Percentiles rank a stretch among this genome's conserved stretches.
These are phyloP conservation scores for Tichodroma muraria DNA, from an alignment of 2,113 vertebrate species.

Conservation along the genomic window DNA sequence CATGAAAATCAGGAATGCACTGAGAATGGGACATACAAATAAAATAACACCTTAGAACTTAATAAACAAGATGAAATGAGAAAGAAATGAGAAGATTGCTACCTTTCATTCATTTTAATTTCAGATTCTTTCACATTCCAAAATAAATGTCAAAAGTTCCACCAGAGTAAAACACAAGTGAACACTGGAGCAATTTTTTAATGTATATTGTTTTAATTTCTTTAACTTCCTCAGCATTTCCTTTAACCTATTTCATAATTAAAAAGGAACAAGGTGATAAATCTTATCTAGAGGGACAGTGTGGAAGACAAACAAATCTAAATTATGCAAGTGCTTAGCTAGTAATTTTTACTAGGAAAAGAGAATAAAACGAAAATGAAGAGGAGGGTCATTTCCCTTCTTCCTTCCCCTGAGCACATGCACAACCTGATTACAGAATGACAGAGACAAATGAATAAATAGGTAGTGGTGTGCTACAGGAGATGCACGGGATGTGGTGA, in stretches of 20 bases:
- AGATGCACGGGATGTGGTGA: background rate
- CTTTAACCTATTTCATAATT: background rate
- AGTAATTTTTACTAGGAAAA: background rate
- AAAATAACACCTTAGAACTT: background rate
- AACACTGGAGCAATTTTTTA: background rate
- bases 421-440: background rate
- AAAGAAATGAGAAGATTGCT: background rate
- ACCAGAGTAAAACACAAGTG: background rate
- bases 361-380: background rate
- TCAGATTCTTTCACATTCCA: background rate
- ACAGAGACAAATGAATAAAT: background rate
- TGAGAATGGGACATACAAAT: background rate
- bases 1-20: background rate
- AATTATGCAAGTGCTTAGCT: background rate
- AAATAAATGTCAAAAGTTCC: background rate
- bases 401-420: background rate
- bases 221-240: background rate
- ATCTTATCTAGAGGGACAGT: background rate
- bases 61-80: background rate
- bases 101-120: background rate
- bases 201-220: background rate
- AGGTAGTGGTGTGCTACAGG: background rate
- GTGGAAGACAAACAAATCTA: background rate
- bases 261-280: background rate
- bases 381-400: background rate